Conservation (phyloP, 2,113 vertebrate species). For the Calidris pygmaea region DNA sequence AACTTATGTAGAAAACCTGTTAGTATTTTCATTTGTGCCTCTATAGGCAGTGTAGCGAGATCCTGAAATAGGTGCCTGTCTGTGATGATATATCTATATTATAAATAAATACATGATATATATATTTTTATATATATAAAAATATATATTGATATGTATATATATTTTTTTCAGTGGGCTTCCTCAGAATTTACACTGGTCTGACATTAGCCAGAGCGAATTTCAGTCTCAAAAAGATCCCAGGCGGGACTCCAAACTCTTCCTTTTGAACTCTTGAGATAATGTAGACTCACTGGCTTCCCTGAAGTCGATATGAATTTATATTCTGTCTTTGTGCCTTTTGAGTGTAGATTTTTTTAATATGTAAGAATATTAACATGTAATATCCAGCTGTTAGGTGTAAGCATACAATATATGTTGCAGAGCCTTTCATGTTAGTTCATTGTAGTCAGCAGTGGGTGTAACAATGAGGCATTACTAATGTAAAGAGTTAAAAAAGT, state of each 20-base stretch:
- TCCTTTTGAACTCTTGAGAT: not conserved
- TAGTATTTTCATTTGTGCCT: not conserved
- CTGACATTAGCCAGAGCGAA: not conserved
- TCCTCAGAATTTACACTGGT: not conserved
- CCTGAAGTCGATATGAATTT: not conserved
- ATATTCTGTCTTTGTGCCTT: not conserved
- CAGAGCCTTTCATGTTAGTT: not conserved
- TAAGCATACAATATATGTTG: not conserved
- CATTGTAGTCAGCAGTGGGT: not conserved
- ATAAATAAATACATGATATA: not conserved
- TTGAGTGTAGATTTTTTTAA: not conserved
- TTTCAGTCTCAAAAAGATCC: not conserved
- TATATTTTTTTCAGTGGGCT: not conserved
- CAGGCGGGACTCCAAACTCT: not conserved
- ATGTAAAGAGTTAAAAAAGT: not conserved
- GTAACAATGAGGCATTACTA: not conserved
- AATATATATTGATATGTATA: not conserved
- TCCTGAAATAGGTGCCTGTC: not conserved
- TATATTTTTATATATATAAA: not conserved
- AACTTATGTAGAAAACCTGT: not conserved
- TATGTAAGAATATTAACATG: not conserved
- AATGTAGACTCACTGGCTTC: not conserved
- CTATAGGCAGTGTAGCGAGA: not conserved
- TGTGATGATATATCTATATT: not conserved
- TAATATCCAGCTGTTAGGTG: not conserved